These are phyloP conservation scores for Falco rusticolus DNA, from an alignment of 2,797 vertebrate species.

Conservation along the genomic window DNA sequence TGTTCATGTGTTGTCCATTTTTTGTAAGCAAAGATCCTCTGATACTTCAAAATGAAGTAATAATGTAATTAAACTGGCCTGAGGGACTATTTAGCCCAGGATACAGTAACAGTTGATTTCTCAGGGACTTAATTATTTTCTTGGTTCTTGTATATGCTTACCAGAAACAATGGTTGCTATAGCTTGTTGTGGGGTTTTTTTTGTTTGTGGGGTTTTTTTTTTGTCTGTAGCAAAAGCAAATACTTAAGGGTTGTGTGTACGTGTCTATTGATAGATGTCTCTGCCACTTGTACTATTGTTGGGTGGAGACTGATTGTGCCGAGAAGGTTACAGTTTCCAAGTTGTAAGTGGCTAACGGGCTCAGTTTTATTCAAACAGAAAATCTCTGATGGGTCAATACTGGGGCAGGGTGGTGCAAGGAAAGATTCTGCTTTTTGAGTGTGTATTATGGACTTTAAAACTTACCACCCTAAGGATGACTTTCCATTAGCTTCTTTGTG, in stretches of 20 bases:
- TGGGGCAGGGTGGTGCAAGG: not conserved
- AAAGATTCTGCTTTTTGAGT: not conserved
- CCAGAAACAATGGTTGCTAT: not conserved
- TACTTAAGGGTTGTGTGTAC: not conserved
- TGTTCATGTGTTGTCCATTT: not conserved
- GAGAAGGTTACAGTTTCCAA: not conserved
- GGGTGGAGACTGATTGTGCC: not conserved
- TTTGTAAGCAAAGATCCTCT: not conserved
- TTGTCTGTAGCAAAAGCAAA: not conserved
- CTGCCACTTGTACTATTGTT: not conserved
- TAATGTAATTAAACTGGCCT: not conserved
- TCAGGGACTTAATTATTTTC: not conserved
- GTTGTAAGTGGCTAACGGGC: not conserved
- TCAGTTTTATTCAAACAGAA: not conserved
- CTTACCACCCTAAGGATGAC: not conserved
- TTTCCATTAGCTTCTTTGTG: conserved; percentile 6
- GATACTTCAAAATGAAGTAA: not conserved
- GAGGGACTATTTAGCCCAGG: not conserved
- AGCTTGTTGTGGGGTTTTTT: not conserved
- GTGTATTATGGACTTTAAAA: not conserved
- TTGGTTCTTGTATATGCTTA: not conserved
- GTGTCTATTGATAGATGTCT: not conserved
- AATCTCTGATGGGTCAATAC: not conserved
- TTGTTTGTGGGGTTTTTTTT: not conserved
- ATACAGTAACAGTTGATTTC: not conserved